Conservation (phyloP, 2,113 vertebrate species). For the Corynorhinus townsendii region DNA sequence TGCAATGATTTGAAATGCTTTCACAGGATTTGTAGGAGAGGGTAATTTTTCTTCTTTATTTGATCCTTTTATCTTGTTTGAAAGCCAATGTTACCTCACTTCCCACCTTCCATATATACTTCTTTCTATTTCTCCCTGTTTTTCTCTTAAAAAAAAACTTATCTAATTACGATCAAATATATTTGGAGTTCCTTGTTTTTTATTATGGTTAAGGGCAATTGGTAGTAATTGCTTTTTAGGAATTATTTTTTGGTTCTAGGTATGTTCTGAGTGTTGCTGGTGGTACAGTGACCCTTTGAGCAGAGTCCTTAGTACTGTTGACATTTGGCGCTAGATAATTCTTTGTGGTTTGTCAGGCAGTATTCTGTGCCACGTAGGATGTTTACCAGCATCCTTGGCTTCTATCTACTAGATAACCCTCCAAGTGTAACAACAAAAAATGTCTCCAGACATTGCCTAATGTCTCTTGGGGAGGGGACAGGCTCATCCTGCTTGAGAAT, state of each 20-base stretch:
- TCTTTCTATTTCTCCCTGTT: background rate
- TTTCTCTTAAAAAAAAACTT: conserved; percentile 43
- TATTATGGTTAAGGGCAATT: background rate
- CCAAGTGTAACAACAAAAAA: background rate
- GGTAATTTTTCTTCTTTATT: conserved; percentile 63
- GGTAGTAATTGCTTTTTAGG: background rate
- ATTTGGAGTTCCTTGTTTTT: background rate
- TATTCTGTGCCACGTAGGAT: background rate
- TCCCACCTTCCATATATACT: background rate
- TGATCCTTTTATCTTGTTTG: conserved; percentile 71
- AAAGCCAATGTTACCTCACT: conserved; percentile 40
- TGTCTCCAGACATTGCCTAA: background rate
- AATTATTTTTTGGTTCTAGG: background rate
- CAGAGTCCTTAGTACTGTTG: background rate
- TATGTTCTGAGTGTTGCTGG: background rate
- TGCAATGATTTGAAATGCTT: conserved; percentile 50
- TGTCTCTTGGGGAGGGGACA: background rate
- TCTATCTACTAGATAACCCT: background rate
- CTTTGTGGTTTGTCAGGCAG: background rate
- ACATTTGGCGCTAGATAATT: background rate
- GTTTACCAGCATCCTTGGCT: background rate
- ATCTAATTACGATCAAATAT: background rate
- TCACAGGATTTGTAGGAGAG: conserved; percentile 51
- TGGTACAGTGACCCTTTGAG: background rate
- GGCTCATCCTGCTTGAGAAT: background rate